Conservation (phyloP, 1,140 invertebrate genomes). For the Elymnias hypermnestra region DNA sequence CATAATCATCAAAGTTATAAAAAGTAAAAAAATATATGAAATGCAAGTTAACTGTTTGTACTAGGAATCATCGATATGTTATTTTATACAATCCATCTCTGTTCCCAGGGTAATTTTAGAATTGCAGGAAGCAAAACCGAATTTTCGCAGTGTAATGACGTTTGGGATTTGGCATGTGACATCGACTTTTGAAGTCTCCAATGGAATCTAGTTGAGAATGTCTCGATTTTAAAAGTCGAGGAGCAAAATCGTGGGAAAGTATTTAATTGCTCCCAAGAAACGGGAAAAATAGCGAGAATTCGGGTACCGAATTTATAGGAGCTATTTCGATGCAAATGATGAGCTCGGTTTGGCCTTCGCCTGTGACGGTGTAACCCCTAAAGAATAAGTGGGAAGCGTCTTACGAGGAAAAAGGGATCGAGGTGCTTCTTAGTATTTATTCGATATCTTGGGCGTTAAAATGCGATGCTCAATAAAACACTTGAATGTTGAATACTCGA, state of each 20-base stretch:
- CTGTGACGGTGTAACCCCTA: conserved; percentile 51
- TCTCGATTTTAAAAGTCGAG: conserved; percentile 50
- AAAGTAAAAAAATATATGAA: too few species aligned
- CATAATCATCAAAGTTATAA: too few species aligned
- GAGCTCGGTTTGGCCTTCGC: conserved; percentile 52
- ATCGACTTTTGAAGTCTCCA: too few species aligned
- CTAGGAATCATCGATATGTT: too few species aligned
- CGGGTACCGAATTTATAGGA: conserved; percentile 70
- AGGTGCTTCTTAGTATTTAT: conserved; percentile 46
- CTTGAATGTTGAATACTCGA: conserved; percentile 34
- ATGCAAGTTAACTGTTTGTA: too few species aligned
- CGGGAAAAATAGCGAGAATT: conserved; percentile 63
- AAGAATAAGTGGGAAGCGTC: conserved; percentile 69
- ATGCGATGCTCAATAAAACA: conserved; percentile 33
- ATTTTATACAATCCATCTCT: too few species aligned
- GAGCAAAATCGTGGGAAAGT: conserved; percentile 47
- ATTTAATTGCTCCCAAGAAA: conserved; percentile 70
- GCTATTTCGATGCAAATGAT: conserved; percentile 73
- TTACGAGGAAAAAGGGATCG: conserved; percentile 52
- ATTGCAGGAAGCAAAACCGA: too few species aligned
- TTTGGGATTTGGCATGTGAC: too few species aligned
- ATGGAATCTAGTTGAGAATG: conserved; percentile 49
- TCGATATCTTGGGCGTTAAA: conserved; percentile 32
- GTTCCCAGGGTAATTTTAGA: too few species aligned
- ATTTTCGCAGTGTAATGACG: too few species aligned